Base-by-base conservation (phyloP, 1,140 invertebrate species). In the Zaprionus capensis region DNA sequence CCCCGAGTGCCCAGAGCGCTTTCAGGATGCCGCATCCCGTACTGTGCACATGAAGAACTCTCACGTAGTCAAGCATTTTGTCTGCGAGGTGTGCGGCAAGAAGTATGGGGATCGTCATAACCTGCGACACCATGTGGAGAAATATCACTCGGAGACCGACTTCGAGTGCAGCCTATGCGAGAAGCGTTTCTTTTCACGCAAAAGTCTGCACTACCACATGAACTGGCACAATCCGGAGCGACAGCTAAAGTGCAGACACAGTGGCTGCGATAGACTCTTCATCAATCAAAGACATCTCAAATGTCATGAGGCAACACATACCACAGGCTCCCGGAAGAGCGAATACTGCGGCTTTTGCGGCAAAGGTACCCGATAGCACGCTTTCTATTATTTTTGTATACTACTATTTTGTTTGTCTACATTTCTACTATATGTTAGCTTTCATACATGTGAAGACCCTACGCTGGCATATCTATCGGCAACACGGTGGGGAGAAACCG, bases 71-170 rank as follows among this genome's bases (percentile, higher is more conserved):
- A 92, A 92, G 51, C 82, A 91, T 38, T 80, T 81, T 20, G 51
- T 38, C 4, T 92, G 91, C 59, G 75, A 78, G 14, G 84, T 88
- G 28, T 92, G 91, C 31, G 91, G 91, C 53, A 92, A 92, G 53
- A 90, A 90, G 61, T 92, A 92, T 22, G 77, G 91, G 2, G 91
- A 92, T 82, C 84, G 91, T n/a, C 88, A 90, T 26, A 92, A 92
- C 63, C 63, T 92, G 31, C 74, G 79, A 1, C 88, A 92, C 71
- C 91, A 92, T 34, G 36, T 86, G 2, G 91, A 92, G 61, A 92
- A 92, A 63, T 92, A 91, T 61, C 91, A 92, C 57, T 81, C 91
- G 38, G 91, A 91, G n/a, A 91, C 86, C 34, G 91, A 92, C 69
- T 92, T 92, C 15, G 91, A 88, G 49, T 92, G 91, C 72, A 75